phyloP scores from a whole-genome alignment of 2,797 vertebrate genomes.

The Myripristis murdjan region DNA sequence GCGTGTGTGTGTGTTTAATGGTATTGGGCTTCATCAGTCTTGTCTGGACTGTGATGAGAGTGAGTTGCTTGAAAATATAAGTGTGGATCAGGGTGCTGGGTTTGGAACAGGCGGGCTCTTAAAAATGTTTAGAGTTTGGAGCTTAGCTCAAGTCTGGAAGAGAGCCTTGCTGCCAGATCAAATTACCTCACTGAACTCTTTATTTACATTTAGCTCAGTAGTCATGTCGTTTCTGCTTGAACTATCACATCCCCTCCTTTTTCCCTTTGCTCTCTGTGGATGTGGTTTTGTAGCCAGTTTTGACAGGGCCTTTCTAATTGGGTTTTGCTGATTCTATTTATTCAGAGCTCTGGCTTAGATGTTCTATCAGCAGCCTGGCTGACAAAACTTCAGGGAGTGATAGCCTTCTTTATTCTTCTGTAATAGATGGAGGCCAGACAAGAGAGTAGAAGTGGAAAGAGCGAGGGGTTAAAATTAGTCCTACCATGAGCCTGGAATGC shows the following conservation, averaged over 20 bases:
- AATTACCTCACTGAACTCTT: slow-evolving; percentile 76
- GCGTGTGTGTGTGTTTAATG: slow-evolving; percentile 5
- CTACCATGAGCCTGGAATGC: slow-evolving; percentile 15
- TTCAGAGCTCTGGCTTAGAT: slow-evolving; percentile 7
- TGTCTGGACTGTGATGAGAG: slow-evolving; percentile 12
- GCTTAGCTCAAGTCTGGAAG: slow-evolving; percentile 68
- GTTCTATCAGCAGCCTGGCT: slow-evolving; percentile 7
- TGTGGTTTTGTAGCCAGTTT: background rate
- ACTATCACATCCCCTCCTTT: background rate
- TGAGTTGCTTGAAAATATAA: slow-evolving; percentile 12
- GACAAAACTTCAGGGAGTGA: too few relatives aligned
- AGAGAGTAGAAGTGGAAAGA: slow-evolving; percentile 1
- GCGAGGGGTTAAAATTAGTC: slow-evolving; percentile 1
- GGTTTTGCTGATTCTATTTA: slow-evolving; percentile 37
- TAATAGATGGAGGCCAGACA: background rate
- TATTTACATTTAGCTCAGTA: slow-evolving; percentile 77
- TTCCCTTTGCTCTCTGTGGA: background rate
- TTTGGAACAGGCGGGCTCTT: slow-evolving; percentile 17
- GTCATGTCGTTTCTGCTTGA: slow-evolving; percentile 73
- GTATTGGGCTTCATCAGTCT: slow-evolving; percentile 8
- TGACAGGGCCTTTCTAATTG: slow-evolving; percentile 20
- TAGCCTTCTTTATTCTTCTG: slow-evolving; percentile 6
- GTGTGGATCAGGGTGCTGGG: slow-evolving; percentile 14
- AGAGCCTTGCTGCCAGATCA: slow-evolving; percentile 57
- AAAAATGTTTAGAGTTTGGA: slow-evolving; percentile 59